These are phyloP conservation scores for Netelia inedita DNA, from an alignment of 2,888 invertebrate species.

Conservation along the genomic window DNA sequence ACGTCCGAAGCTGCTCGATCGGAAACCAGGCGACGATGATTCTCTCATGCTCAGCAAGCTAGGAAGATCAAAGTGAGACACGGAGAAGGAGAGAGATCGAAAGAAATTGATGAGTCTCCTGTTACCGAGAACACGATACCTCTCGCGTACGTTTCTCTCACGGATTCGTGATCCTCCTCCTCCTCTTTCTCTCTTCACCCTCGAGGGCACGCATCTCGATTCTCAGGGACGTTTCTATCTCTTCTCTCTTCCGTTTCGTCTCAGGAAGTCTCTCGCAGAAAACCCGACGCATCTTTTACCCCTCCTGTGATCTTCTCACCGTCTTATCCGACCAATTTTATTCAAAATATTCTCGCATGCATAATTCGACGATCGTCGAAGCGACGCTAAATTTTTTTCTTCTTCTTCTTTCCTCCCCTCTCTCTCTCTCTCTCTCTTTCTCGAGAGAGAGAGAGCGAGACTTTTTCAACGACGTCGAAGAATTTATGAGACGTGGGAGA, in stretches of 20 bases:
- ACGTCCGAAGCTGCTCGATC: not conserved
- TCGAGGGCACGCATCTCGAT: not conserved
- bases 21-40: not conserved
- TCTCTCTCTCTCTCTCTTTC: not conserved
- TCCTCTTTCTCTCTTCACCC: not conserved
- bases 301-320: not conserved
- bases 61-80: constrained; percentile 29
- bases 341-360: too few species aligned
- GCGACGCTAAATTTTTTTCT: constrained; percentile 18
- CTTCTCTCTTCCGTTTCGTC: not conserved
- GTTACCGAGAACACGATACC: constrained; percentile 61
- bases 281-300: not conserved
- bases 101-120: constrained; percentile 63
- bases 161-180: constrained; percentile 8
- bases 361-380: not conserved
- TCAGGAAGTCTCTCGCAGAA: not conserved
- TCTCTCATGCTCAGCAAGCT: constrained; percentile 8
- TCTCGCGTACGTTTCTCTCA: constrained; percentile 58
- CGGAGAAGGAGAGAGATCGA: constrained; percentile 35
- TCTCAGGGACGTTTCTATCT: constrained; percentile 4
- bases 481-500: not conserved
- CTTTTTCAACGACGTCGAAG: constrained; percentile 13
- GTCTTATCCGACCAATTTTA: too few species aligned
- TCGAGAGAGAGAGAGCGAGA: not conserved
- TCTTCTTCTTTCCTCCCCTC: not conserved